Base-by-base conservation (phyloP, 2,113 vertebrate species). In the Semnopithecus entellus region DNA sequence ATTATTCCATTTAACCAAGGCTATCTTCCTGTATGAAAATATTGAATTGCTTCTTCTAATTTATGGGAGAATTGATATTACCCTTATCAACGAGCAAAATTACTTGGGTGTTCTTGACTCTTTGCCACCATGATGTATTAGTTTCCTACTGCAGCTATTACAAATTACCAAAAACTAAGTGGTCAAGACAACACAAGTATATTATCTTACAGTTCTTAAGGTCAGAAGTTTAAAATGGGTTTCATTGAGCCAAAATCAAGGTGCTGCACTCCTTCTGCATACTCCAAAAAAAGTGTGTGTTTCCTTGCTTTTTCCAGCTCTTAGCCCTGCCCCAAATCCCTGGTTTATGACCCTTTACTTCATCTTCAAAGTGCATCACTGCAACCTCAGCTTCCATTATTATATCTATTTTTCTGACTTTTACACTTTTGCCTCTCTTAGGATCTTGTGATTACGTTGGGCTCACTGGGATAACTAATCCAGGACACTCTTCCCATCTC, bases 1-100 rank as follows among this genome's bases (percentile, higher is more conserved):
- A 81, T 89, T 35, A 55, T 20, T 94, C 78, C 52, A 50, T 86
- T 85, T 95, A 80, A 88, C 79, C 61, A 91, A 95, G 57, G 66
- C 61, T 7, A 38, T 88, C 43, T 72, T 91, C 55, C 59, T 82
- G 3, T 57, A 40, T 27, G 45, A 90, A 96, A 95, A 81, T 20
- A n/a, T 0, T 35, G 40, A 45, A 80, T 3, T 55, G 27, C 32
- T 52, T 64, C 52, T 35, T 25, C 27, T 68, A 57, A 22, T 5
- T 76, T 23, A 59, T 30, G 16, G 90, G 20, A 73, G 52, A 75
- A 95, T 72, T 40, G 30, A 30, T 38, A 43, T 78, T 43, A n/a
- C 35, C 61, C 61, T 64, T 5, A 43, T 43, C 40, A 43, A 32
- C 2, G 4, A 64, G 61, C 30, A 64, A 30, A 64, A 64, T 64